Percentiles rank a stretch among this genome's conserved stretches.
Conservation (phyloP, 2,113 vertebrate species). For the Microtus oregoni region DNA sequence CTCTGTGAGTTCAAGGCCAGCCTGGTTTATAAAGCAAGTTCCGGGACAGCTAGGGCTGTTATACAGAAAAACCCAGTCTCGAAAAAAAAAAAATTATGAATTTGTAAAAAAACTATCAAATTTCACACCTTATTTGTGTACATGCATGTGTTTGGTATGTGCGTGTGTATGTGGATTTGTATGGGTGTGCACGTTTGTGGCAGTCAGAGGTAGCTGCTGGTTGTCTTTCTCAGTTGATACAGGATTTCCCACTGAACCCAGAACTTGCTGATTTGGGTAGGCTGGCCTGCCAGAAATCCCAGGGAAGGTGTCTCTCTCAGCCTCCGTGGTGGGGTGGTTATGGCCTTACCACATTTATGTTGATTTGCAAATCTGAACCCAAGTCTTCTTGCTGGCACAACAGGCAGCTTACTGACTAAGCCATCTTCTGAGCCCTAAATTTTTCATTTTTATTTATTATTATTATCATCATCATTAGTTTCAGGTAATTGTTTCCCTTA, state of each 20-base stretch:
- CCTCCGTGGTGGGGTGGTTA: too few species aligned
- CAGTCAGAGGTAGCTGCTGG: not conserved
- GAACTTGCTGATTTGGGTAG: not conserved
- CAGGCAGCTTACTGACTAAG: not conserved
- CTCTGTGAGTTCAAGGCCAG: not conserved
- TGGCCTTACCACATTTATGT: not conserved
- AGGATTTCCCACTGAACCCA: not conserved
- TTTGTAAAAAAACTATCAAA: not conserved
- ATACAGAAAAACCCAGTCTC: too few species aligned
- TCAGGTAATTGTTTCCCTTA: constrained; percentile 71
- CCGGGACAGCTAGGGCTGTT: not conserved
- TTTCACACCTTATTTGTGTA: not conserved
- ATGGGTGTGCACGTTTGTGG: not conserved
- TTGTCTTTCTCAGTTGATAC: not conserved
- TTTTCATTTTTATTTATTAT: not conserved
- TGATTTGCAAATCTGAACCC: not conserved
- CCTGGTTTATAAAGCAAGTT: not conserved
- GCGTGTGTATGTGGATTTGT: not conserved
- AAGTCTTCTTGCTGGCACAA: not conserved
- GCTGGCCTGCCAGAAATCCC: too few species aligned
- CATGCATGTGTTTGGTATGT: not conserved
- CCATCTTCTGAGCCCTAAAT: not conserved
- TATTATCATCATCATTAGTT: too few species aligned
- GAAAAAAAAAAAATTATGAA: too few species aligned
- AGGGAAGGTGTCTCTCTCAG: not conserved